Percentiles rank a stretch among this genome's conserved stretches.
Evolutionary conservation across 1,140 invertebrate genomes (phyloP).

Genomic region (Gyrodactylus salaris): DNA sequence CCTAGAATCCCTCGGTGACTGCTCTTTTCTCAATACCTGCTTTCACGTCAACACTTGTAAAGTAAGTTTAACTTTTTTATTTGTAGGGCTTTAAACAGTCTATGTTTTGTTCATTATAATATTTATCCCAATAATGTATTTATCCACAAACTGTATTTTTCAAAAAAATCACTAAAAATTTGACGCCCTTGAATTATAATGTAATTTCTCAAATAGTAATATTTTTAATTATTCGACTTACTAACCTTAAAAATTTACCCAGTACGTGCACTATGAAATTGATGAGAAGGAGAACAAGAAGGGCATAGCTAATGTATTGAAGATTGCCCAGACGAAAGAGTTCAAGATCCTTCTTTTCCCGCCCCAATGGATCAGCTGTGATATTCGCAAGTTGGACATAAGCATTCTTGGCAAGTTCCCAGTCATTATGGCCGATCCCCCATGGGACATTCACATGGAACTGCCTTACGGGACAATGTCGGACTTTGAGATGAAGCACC

Average conservation of each 20-base stretch:
- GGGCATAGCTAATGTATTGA: not conserved
- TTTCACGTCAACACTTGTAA: slow-evolving; percentile 97
- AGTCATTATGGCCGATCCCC: slow-evolving; percentile 36
- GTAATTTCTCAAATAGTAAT: slow-evolving; percentile 6
- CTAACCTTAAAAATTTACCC: slow-evolving; percentile 9
- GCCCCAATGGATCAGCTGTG: slow-evolving; percentile 77
- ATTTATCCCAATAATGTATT: slow-evolving; percentile 9
- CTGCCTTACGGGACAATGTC: slow-evolving; percentile 93
- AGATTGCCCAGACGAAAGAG: slow-evolving; percentile 12
- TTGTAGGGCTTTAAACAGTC: not conserved
- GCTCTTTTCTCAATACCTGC: slow-evolving; percentile 83
- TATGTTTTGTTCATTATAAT: slow-evolving; percentile 7
- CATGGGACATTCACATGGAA: slow-evolving; percentile 95
- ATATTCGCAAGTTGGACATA: slow-evolving; percentile 72
- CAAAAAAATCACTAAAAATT: slow-evolving; percentile 10
- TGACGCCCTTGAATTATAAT: slow-evolving; percentile 6
- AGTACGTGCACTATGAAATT: slow-evolving; percentile 65
- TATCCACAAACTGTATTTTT: not conserved
- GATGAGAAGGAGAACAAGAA: slow-evolving; percentile 25
- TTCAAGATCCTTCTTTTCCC: slow-evolving; percentile 35
- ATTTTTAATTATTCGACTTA: no score
- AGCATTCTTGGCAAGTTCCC: slow-evolving; percentile 39
- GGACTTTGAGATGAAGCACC: slow-evolving; percentile 79
- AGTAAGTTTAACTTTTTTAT: slow-evolving; percentile 13
- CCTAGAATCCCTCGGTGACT: slow-evolving; percentile 54